Conservation (phyloP, 2,113 vertebrate genomes). For the Spizaetus ornatus region DNA sequence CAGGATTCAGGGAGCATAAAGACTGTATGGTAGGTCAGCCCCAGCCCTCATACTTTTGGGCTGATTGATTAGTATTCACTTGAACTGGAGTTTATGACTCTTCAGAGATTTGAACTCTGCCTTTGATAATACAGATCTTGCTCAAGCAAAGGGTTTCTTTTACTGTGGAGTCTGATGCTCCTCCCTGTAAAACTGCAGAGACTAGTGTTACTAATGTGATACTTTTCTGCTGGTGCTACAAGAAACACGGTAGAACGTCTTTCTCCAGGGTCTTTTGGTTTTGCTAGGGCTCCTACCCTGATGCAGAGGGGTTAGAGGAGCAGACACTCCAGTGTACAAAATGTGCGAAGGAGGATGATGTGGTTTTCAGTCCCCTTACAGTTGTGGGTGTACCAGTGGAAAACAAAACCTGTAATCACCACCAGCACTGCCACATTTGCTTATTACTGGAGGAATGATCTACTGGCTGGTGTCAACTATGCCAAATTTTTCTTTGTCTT, state of each 20-base stretch:
- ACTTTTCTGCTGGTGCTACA: background rate
- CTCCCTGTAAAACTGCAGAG: background rate
- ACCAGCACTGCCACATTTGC: background rate
- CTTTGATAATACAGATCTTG: constrained; percentile 18
- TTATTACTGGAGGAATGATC: background rate
- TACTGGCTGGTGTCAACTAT: background rate
- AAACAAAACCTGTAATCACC: background rate
- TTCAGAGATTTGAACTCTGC: constrained; percentile 12
- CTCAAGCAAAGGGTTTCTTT: background rate
- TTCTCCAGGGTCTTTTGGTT: background rate
- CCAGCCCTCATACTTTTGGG: background rate
- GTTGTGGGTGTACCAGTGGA: background rate
- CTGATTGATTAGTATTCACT: background rate
- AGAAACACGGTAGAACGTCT: background rate
- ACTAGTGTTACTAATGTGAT: background rate
- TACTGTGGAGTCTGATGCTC: background rate
- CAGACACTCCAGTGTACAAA: background rate
- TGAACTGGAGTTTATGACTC: background rate
- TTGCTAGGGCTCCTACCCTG: background rate
- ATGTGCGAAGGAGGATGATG: background rate
- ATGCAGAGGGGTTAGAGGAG: background rate
- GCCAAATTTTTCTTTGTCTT: background rate
- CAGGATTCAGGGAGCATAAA: background rate
- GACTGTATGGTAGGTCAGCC: background rate
- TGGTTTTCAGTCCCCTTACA: background rate